Evolutionary conservation across 2,113 vertebrate genomes (phyloP).

Genomic region (Baryphthengus martii): DNA sequence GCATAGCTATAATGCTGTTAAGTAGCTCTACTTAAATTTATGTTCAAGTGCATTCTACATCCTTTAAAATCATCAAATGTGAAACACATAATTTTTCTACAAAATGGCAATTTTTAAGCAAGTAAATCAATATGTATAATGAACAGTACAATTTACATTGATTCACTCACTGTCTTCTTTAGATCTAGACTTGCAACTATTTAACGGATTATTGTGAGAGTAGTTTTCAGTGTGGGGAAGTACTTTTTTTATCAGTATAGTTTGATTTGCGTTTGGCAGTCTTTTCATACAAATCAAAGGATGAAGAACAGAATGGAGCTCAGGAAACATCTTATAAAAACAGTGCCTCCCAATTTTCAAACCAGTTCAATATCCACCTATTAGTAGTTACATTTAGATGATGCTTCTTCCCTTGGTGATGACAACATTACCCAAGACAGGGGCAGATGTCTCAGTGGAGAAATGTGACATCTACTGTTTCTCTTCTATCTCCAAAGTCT

Average conservation of each 20-base stretch:
- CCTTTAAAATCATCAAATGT: background rate
- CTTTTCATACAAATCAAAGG: background rate
- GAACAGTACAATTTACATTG: background rate
- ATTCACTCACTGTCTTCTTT: background rate
- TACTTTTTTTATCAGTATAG: background rate
- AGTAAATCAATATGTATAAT: background rate
- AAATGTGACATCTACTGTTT: rapidly evolving
- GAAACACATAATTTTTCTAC: background rate
- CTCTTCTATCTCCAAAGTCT: background rate
- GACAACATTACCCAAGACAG: background rate
- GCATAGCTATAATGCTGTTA: background rate
- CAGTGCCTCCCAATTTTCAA: background rate
- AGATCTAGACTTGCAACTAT: background rate
- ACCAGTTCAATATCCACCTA: background rate
- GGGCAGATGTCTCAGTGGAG: background rate
- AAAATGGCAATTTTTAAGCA: background rate
- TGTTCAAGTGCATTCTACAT: background rate
- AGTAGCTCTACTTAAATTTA: background rate
- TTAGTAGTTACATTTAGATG: background rate
- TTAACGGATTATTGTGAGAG: background rate
- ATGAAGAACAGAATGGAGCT: background rate
- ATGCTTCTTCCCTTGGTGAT: background rate
- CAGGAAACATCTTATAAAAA: background rate
- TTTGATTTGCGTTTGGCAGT: background rate
- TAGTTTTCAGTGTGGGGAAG: background rate